These are phyloP conservation scores for Apis mellifera DNA, from an alignment of 1,140 invertebrate genomes.

Conservation along the genomic window Amel_HAv3.1 CM009943.2:6756501-6757000, in stretches of 20 bases:
- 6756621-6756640: conserved; percentile 75
- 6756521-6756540: conserved; percentile 23
- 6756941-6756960: conserved; percentile 33
- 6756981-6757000: neutral
- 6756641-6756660: conserved; percentile 63
- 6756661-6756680: conserved; percentile 45
- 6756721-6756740: conserved; percentile 58
- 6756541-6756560: neutral
- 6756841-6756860: conserved; percentile 41
- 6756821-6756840: conserved; percentile 55
- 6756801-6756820: conserved; percentile 43
- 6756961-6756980: conserved; percentile 16
- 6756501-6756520: conserved; percentile 20
- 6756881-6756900: conserved; percentile 41
- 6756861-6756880: conserved; percentile 21
- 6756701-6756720: conserved; percentile 23
- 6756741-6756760: conserved; percentile 68
- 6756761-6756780: conserved; percentile 62
- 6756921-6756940: neutral
- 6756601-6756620: conserved; percentile 73
- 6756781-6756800: conserved; percentile 59
- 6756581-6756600: conserved; percentile 30
- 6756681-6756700: conserved; percentile 19
- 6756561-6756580: neutral
- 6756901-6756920: conserved; percentile 33